These are phyloP conservation scores for Aphodius granarius DNA, from an alignment of 2,888 invertebrate species.

Conservation along the genomic window DNA sequence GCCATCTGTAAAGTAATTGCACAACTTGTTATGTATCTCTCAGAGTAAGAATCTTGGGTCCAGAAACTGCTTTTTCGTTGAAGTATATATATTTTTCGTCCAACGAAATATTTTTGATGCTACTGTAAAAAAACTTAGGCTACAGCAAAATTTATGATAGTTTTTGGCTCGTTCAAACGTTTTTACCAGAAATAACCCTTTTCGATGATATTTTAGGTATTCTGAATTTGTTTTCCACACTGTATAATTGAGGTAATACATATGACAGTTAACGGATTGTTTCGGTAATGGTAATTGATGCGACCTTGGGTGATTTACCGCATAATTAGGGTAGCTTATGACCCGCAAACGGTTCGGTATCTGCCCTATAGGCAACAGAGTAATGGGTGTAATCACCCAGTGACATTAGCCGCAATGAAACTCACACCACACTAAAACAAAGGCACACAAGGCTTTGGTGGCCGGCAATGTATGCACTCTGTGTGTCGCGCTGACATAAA, in stretches of 20 bases:
- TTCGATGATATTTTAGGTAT: too few relatives aligned
- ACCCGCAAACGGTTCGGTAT: background rate
- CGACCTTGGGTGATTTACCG: background rate
- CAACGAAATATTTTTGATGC: too few relatives aligned
- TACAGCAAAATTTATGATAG: too few relatives aligned
- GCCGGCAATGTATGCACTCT: background rate
- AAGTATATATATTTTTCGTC: too few relatives aligned
- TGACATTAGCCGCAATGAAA: background rate
- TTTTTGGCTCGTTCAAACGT: too few relatives aligned
- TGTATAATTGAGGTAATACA: background rate
- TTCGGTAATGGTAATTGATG: background rate
- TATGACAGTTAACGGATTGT: background rate
- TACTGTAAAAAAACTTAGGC: too few relatives aligned
- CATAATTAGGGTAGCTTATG: background rate
- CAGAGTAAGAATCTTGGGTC: too few relatives aligned
- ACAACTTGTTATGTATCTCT: too few relatives aligned
- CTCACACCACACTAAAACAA: background rate
- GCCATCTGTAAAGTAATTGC: too few relatives aligned
- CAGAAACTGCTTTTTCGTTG: too few relatives aligned
- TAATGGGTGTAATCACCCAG: background rate
- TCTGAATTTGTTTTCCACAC: too few relatives aligned
- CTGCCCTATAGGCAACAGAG: background rate
- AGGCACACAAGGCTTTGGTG: background rate
- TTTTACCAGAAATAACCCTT: too few relatives aligned
- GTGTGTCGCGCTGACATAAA: background rate